Evolutionary conservation across 2,113 vertebrate species (phyloP).

Genomic region (Muntiacus reevesi): DNA sequence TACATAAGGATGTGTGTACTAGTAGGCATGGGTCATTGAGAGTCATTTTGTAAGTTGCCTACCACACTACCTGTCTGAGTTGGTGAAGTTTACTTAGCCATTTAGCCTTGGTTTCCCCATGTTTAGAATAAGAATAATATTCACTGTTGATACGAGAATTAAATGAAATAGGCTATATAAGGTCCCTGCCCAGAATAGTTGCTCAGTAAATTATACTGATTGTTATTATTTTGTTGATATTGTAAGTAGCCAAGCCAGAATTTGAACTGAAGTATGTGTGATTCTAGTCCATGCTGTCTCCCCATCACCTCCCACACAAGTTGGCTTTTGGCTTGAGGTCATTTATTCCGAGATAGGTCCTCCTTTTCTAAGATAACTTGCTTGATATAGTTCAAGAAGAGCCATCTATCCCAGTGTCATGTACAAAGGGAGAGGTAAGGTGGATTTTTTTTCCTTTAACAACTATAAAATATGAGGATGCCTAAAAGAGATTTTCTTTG

Average conservation of each 20-base stretch:
- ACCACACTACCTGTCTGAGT: background rate
- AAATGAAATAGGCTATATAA: background rate
- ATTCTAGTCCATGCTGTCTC: background rate
- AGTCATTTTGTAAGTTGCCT: background rate
- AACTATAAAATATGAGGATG: conserved; percentile 60
- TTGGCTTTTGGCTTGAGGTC: background rate
- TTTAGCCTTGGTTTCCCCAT: background rate
- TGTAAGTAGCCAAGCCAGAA: background rate
- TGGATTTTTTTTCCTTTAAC: background rate
- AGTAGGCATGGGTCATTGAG: background rate
- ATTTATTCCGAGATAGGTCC: background rate
- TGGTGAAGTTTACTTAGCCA: background rate
- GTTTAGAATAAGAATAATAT: background rate
- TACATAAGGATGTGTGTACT: background rate
- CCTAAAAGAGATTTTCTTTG: conserved; percentile 54
- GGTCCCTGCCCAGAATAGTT: background rate
- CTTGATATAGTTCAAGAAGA: conserved; percentile 37
- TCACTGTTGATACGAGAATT: background rate
- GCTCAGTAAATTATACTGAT: background rate
- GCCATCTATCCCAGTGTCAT: conserved; percentile 2
- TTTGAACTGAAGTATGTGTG: background rate
- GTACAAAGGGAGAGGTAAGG: conserved; percentile 24
- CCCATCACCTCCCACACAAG: background rate
- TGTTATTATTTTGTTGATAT: background rate
- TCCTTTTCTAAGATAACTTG: conserved; percentile 51